Percentiles rank a stretch among this genome's conserved stretches.
Evolutionary conservation across 2,797 vertebrate species (phyloP).

Genomic region (Falco peregrinus): DNA sequence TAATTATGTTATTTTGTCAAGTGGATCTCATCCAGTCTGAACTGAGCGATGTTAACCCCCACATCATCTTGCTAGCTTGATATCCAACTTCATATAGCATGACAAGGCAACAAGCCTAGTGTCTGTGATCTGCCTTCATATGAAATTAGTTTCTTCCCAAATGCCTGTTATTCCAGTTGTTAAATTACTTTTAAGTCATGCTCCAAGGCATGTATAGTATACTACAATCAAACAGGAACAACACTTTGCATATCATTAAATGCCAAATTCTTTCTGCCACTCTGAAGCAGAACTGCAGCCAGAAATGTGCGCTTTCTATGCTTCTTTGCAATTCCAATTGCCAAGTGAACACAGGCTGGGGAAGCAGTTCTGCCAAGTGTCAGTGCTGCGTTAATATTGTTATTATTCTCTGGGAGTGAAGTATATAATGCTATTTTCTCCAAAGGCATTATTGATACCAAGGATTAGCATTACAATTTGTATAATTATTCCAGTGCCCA

Average conservation of each 20-base stretch:
- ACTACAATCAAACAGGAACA: slow-evolving; percentile 75
- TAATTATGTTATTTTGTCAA: not conserved
- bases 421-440: slow-evolving; percentile 66
- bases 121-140: slow-evolving; percentile 71
- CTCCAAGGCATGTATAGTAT: slow-evolving; percentile 77
- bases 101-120: slow-evolving; percentile 66
- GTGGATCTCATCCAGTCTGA: not conserved
- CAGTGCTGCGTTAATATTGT: slow-evolving; percentile 65
- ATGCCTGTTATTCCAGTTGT: slow-evolving; percentile 80
- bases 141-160: slow-evolving; percentile 79
- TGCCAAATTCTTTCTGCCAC: slow-evolving; percentile 73
- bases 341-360: slow-evolving; percentile 63
- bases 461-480: slow-evolving; percentile 70
- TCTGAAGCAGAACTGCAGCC: slow-evolving; percentile 66
- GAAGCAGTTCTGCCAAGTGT: slow-evolving; percentile 67
- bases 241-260: slow-evolving; percentile 77
- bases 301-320: slow-evolving; percentile 61
- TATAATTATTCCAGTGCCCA: slow-evolving; percentile 67
- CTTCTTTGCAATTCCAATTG: slow-evolving; percentile 67
- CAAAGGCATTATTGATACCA: slow-evolving; percentile 62
- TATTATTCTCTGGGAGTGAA: slow-evolving; percentile 69
- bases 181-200: slow-evolving; percentile 80
- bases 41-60: not conserved
- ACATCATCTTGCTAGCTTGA: not conserved
- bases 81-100: slow-evolving; percentile 35